Base-by-base conservation (phyloP, 2,888 invertebrate genomes). In the Uropetala carovei region DNA sequence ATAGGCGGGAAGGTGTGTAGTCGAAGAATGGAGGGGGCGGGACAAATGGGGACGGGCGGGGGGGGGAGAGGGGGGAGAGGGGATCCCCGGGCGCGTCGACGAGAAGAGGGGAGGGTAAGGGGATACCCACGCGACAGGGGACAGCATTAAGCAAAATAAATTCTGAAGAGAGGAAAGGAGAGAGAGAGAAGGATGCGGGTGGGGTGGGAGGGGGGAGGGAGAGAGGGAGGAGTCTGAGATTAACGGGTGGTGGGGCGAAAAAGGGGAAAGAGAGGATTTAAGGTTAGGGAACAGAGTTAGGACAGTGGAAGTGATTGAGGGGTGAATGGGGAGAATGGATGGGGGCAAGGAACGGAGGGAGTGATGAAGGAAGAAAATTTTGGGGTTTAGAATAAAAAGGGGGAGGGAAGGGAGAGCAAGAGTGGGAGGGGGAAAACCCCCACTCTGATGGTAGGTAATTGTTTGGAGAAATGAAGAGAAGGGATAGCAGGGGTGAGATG, bases 101-200 rank as follows among this genome's bases (percentile, higher is more conserved):
- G 43, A 43, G 43, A 43, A 43, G 64, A 14, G 5, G 30, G 27
- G 60, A 57, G 27, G n/a, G 16, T 11, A 58, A 14, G 82, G 22
- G 57, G 56, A 57, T 22, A 84, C 43, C 84, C 83, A 43, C 43
- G 83, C 83, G 58, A 85, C 75, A 75, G 75, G 75, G 75, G 75
- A 75, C 58, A 57, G 85, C 85, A 85, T 85, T 85, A 85, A 58
- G 85, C 85, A 85, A 85, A 85, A 85, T 85, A 58, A 85, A 85
- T 85, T 85, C 85, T 58, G 85, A 57, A 84, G 84, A 57, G 84
- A 56, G 84, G 11, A 57, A 22, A 18, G 27, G n/a, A 75, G 75
- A 3, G 75, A 27, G 75, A n/a, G 75, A 5, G n/a, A 27, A 75
- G 75, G 75, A 11, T 4, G 75, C 27, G 22, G 75, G 75, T n/a